phyloP scores from a whole-genome alignment of 2,888 invertebrate species.

The Alloscopus bannaensis region DNA sequence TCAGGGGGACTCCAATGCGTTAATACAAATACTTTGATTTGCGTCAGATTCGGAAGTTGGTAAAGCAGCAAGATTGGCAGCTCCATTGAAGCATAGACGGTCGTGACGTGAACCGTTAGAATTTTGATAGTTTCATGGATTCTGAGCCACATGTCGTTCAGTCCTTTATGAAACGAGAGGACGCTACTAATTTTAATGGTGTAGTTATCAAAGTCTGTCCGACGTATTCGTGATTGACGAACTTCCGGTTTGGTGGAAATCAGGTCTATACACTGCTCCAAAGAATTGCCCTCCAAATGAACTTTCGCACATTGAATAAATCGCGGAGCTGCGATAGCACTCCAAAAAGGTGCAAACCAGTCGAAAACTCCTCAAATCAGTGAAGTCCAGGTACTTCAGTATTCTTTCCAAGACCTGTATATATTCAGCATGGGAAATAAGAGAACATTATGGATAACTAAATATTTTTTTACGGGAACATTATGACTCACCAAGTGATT shows the following conservation, averaged over 20 bases:
- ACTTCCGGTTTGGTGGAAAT: not conserved
- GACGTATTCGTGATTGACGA: not conserved
- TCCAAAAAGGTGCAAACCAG: conserved; percentile 43
- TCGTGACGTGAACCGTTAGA: conserved; percentile 38
- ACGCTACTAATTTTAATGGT: conserved; percentile 40
- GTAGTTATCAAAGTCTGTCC: conserved; percentile 29
- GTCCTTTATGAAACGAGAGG: not conserved
- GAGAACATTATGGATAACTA: not conserved
- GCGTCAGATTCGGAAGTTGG: conserved; percentile 5
- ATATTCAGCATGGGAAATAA: not conserved
- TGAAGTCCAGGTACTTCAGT: conserved; percentile 25
- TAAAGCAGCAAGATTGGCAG: conserved; percentile 16
- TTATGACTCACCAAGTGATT: conserved; percentile 28
- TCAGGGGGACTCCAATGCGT: conserved; percentile 27
- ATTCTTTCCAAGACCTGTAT: conserved; percentile 46
- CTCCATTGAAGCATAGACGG: conserved; percentile 26
- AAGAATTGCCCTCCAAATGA: conserved; percentile 15
- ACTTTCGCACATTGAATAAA: conserved; percentile 3
- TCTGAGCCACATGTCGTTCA: conserved; percentile 21
- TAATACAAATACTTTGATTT: conserved; percentile 27
- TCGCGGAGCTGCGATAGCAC: not conserved
- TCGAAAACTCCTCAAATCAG: conserved; percentile 38
- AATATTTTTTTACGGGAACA: not conserved
- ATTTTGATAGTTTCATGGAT: conserved; percentile 22
- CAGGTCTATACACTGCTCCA: conserved; percentile 12